A percentile compares a stretch with the other conserved stretches of the same genome.
phyloP scores from a whole-genome alignment of 2,888 invertebrate genomes.

The Apamea crenata region DNA sequence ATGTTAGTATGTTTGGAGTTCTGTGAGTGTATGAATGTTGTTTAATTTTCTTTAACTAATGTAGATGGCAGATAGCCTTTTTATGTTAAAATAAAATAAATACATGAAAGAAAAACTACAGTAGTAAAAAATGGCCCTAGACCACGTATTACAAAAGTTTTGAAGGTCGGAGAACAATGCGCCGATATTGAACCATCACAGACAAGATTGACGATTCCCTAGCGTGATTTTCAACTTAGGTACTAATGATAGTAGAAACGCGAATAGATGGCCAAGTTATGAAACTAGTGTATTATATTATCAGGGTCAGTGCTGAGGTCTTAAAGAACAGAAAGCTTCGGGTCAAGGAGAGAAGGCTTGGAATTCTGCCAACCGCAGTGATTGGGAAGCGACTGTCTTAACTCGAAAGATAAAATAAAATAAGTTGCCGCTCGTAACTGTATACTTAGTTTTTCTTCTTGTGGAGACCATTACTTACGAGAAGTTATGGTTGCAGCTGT shows the following conservation, averaged over 20 bases:
- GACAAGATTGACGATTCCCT: conserved; percentile 46
- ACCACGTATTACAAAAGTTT: not conserved
- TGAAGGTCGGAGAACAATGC: conserved; percentile 25
- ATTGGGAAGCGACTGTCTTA: conserved; percentile 33
- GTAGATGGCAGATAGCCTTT: too few species aligned
- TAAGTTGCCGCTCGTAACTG: conserved; percentile 17
- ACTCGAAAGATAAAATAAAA: conserved; percentile 46
- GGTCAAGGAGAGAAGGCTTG: conserved; percentile 80
- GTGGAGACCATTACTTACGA: not conserved
- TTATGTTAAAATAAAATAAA: not conserved
- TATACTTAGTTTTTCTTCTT: conserved; percentile 4
- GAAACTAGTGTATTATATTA: conserved; percentile 66
- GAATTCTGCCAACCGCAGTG: conserved; percentile 71
- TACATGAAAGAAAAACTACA: not conserved
- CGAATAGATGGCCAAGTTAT: conserved; percentile 38
- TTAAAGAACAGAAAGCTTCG: conserved; percentile 67
- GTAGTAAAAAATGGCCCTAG: not conserved
- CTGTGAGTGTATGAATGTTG: too few species aligned
- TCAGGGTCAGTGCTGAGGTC: conserved; percentile 68
- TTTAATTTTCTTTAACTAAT: too few species aligned
- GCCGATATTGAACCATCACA: conserved; percentile 13
- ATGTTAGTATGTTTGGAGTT: too few species aligned
- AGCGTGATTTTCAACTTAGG: conserved; percentile 46
- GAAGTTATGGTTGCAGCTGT: not conserved
- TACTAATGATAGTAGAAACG: conserved; percentile 39